Conservation (phyloP, 1,140 invertebrate species). For the Argopecten irradians region DNA sequence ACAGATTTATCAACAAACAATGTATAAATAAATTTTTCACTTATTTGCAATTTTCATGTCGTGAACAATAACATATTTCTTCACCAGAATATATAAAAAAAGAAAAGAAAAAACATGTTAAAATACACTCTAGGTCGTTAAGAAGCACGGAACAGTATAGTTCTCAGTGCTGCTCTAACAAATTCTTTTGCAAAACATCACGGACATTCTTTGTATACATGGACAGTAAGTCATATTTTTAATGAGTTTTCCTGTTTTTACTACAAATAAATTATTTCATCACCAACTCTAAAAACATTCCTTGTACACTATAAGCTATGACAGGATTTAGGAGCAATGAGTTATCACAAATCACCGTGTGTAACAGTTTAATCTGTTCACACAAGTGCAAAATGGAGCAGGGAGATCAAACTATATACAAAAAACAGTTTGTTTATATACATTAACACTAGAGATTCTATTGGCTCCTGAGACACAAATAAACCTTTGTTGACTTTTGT, state of each 20-base stretch:
- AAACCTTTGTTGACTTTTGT: constrained; percentile 18
- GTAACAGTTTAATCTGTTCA: background rate
- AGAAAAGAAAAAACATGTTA: background rate
- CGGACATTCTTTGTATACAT: constrained; percentile 17
- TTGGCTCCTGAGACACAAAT: constrained; percentile 5
- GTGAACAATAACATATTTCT: constrained; percentile 10
- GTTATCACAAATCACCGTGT: background rate
- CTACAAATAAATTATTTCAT: constrained; percentile 1
- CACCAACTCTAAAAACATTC: constrained; percentile 11
- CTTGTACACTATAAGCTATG: constrained; percentile 21
- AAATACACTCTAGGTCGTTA: background rate
- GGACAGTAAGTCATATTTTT: background rate
- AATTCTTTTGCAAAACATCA: background rate
- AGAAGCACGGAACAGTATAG: background rate
- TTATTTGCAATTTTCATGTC: constrained; percentile 12
- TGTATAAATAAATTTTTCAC: constrained; percentile 23
- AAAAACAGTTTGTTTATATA: constrained; percentile 22
- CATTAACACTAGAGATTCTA: constrained; percentile 17
- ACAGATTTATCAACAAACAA: constrained; percentile 1
- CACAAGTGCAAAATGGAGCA: background rate
- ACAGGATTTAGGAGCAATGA: background rate
- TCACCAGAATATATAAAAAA: background rate
- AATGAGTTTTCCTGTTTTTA: background rate
- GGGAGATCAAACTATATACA: constrained; percentile 15
- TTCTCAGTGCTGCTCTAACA: background rate